Evolutionary conservation across 1,140 invertebrate genomes (phyloP).

Genomic region (Lethrus apterus): DNA sequence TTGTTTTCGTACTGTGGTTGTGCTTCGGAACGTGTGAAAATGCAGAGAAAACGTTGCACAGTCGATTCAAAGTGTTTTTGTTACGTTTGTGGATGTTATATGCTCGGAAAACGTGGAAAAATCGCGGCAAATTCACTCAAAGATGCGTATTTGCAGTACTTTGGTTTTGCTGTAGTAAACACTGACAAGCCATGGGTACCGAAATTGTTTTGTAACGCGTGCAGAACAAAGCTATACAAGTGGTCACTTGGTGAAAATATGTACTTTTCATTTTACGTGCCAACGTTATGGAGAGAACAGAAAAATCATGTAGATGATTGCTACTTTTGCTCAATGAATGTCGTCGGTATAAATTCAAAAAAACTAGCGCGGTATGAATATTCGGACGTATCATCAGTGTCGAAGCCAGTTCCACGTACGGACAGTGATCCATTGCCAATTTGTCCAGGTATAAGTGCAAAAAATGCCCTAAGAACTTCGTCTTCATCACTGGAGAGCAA

Average conservation of each 20-base stretch:
- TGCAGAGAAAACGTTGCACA: conserved; percentile 4
- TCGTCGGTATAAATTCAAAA: conserved; percentile 17
- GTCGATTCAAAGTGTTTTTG: conserved; percentile 13
- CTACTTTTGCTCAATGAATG: conserved; percentile 20
- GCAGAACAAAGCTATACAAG: conserved; percentile 11
- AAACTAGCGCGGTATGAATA: conserved; percentile 17
- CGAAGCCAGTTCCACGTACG: conserved; percentile 17
- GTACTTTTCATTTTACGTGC: conserved; percentile 15
- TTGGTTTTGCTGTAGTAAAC: conserved; percentile 12
- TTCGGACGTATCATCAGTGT: conserved; percentile 17
- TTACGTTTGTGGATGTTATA: conserved; percentile 14
- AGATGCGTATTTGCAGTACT: conserved; percentile 13
- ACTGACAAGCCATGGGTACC: conserved; percentile 12
- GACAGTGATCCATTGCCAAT: conserved; percentile 18
- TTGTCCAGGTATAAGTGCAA: conserved; percentile 15
- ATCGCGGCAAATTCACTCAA: conserved; percentile 8
- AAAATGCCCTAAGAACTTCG: conserved; percentile 2
- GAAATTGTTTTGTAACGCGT: conserved; percentile 13
- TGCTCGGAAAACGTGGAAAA: conserved; percentile 7
- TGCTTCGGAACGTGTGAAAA: conserved; percentile 7
- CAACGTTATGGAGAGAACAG: conserved; percentile 12
- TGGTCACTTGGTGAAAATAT: conserved; percentile 12
- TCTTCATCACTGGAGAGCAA: conserved; percentile 2
- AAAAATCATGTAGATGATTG: conserved; percentile 14
- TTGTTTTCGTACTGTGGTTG: neutral